Evolutionary conservation across 2,888 invertebrate species (phyloP).

Genomic region (Euplagia quadripunctaria): DNA sequence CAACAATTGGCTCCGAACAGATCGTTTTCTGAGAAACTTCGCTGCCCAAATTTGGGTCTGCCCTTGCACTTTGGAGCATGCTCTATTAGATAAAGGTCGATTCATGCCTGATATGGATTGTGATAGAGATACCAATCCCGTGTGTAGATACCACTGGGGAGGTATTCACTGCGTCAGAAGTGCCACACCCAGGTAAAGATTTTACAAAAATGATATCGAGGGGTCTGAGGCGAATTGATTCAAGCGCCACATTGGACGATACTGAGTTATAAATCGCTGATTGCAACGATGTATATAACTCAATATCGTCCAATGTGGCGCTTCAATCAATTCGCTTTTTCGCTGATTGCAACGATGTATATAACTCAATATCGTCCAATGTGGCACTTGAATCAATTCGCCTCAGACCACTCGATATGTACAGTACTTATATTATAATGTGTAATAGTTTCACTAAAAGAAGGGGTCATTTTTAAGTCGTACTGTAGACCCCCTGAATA

Average conservation of each 20-base stretch:
- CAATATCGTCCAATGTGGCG: no score
- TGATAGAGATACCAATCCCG: slow-evolving; percentile 96
- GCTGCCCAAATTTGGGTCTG: slow-evolving; percentile 94
- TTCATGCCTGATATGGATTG: slow-evolving; percentile 96
- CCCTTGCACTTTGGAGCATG: slow-evolving; percentile 97
- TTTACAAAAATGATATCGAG: no score
- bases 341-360: no score
- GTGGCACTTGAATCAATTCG: no score
- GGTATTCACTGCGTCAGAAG: slow-evolving; percentile 97
- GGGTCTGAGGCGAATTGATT: no score
- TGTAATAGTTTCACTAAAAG: background rate
- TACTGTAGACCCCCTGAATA: background rate
- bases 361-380: no score
- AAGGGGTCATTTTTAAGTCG: background rate
- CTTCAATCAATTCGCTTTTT: no score
- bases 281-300: no score
- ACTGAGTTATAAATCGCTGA: no score
- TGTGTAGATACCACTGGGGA: slow-evolving; percentile 95
- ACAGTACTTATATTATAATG: background rate
- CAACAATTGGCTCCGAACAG: slow-evolving; percentile 95
- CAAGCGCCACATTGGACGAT: no score
- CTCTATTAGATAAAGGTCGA: slow-evolving; percentile 96
- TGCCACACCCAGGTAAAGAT: slow-evolving; percentile 93
- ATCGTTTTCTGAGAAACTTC: slow-evolving; percentile 94
- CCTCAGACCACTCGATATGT: no score